These are phyloP conservation scores for Platalea minor DNA, from an alignment of 2,797 vertebrate genomes.

Conservation along the genomic window DNA sequence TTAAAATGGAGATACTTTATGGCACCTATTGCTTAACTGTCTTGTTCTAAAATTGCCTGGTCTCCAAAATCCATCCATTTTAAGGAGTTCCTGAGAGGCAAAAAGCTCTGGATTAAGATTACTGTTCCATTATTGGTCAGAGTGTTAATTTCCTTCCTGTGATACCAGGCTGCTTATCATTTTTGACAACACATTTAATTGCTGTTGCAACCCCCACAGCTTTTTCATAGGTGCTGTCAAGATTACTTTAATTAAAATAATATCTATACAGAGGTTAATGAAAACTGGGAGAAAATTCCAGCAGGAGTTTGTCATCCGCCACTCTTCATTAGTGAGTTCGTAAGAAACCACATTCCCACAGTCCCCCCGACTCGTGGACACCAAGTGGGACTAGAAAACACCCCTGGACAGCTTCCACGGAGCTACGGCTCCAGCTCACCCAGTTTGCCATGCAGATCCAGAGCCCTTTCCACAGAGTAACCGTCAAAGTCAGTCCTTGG, in stretches of 20 bases:
- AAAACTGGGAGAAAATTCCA: not conserved
- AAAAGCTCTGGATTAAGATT: constrained; percentile 49
- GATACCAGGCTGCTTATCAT: constrained; percentile 41
- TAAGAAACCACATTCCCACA: not conserved
- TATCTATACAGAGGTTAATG: constrained; percentile 44
- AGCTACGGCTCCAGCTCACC: not conserved
- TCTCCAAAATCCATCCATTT: constrained; percentile 43
- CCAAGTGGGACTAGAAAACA: not conserved
- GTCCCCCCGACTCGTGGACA: not conserved
- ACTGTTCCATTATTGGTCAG: constrained; percentile 22
- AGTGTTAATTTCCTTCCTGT: constrained; percentile 35
- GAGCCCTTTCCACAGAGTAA: not conserved
- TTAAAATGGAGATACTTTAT: constrained; percentile 8
- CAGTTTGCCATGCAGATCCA: not conserved
- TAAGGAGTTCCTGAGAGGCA: not conserved
- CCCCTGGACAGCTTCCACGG: not conserved
- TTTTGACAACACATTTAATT: constrained; percentile 58
- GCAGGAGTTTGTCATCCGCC: not conserved
- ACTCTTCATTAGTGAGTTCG: not conserved
- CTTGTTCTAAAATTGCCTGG: constrained; percentile 1
- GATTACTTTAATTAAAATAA: constrained; percentile 48
- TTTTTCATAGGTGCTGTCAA: constrained; percentile 41
- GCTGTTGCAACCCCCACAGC: not conserved
- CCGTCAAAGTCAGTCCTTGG: not conserved
- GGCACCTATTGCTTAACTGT: not conserved